Evolutionary conservation across 2,113 vertebrate genomes (phyloP).

Genomic region (Tachysurus vachellii): DNA sequence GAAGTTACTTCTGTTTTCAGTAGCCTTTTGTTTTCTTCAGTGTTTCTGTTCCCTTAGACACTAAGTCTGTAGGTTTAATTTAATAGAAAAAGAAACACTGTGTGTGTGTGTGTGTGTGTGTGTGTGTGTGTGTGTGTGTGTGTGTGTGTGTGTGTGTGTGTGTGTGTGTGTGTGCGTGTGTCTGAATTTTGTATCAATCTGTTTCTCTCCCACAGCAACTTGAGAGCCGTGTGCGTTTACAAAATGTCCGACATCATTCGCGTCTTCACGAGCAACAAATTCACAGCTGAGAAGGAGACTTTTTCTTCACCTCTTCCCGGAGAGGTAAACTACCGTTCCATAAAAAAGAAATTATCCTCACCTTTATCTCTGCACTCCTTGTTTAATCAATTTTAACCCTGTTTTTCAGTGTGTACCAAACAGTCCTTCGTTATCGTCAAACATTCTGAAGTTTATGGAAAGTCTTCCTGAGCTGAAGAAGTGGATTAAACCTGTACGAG

Average conservation of each 20-base stretch:
- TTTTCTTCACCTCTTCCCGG: neutral
- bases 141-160: neutral
- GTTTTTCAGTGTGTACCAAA: constrained; percentile 57
- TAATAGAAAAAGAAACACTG: neutral
- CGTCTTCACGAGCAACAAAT: constrained; percentile 54
- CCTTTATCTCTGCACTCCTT: neutral
- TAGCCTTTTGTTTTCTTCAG: neutral
- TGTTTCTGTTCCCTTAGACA: constrained; percentile 16
- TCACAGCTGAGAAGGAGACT: neutral
- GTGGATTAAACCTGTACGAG: constrained; percentile 48
- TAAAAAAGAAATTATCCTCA: neutral
- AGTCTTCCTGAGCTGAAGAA: constrained; percentile 54
- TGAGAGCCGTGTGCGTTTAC: constrained; percentile 72
- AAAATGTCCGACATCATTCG: constrained; percentile 54
- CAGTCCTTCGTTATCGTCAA: neutral
- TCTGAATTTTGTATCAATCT: neutral
- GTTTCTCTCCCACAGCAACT: constrained; percentile 60
- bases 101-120: neutral
- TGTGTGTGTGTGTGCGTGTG: neutral
- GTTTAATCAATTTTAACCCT: neutral
- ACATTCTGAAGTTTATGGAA: constrained; percentile 34
- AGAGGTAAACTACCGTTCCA: constrained; percentile 38
- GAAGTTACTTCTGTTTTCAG: neutral
- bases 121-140: neutral
- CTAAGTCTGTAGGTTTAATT: neutral